Base-by-base conservation (phyloP, 1,140 invertebrate species). In the Hyles euphorbiae region DNA sequence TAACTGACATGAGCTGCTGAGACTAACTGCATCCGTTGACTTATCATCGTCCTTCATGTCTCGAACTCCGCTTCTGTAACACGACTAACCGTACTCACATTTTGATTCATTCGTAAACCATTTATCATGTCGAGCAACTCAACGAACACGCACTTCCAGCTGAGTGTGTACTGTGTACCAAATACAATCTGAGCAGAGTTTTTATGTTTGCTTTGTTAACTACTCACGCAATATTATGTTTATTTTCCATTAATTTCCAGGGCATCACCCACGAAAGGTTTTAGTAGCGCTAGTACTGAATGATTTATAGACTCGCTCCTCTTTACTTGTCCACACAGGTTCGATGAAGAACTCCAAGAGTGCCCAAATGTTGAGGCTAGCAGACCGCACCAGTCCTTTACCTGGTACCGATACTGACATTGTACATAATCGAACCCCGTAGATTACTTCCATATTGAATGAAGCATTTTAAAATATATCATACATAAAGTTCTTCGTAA, bases 291-390 rank as follows among this genome's bases (percentile, higher is more conserved):
- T 66, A 62, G 58, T 70, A 67, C 71, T 58, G 69, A 70, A 57
- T 12, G 70, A 70, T 58, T 76, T 73, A 81, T 73, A 77, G 76
- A 78, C 60, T 61, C 68, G 78, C 71, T 74, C 68, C 73, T 76
- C 68, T 87, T 86, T 87, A 84, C 78, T 85, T 88, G 83, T 88
- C 83, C 81, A 80, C 74, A 83, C 86, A 88, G 86, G 86, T 78
- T 83, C 76, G 66, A 88, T 90, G 89, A 89, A 87, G 88, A 89
- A 85, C 69, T 90, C 89, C 63, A 87, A 87, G 85, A 89, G 87
- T 86, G 87, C 89, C 74, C 83, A 89, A 85, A 87, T 90, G 81
- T 88, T 90, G 81, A 88, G 88, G 75, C 89, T 87, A 74, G 78
- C 86, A 74, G 89, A 90, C 78, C 87, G 89, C 86, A 78, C 84